Evolutionary conservation across 2,888 invertebrate genomes (phyloP), one percentile per base, ranked within the genome.

Genomic region (Invenusta paracnida): DNA sequence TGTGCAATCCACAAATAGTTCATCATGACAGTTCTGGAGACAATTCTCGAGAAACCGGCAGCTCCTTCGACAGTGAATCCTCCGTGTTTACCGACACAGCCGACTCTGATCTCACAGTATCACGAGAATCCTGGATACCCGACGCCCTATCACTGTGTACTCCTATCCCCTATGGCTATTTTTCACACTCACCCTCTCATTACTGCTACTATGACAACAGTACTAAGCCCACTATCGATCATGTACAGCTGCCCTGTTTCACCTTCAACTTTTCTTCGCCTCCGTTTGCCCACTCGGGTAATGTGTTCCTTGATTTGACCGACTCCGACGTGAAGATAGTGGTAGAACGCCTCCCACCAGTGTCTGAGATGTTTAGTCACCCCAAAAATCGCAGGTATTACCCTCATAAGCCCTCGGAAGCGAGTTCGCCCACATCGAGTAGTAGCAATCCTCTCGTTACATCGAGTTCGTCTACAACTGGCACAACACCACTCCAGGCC

Each of bases 281-380:
- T 2, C 5, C 73, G 23, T 73, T 73, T 23, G 11, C 73, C 73
- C 27, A 73, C 25, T 73, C 73, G 2, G 23, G 27, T 23, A 73
- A 73, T 73, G 73, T 73, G 73, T 73, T 73, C 23, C 73, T 73
- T 73, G 73, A 73, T 73, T 23, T 73, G 11, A 73, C 73, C 25
- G 73, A 23, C 2, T 23, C 73, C 17, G 73, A 73, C 23, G 73
- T 73, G 11, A 25, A 73, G 25, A 73, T 73, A 2, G 2, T 13
- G 2, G 73, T 73, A 23, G 73, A 73, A 23, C 73, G 73, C 2
- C 27, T 73, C 2, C 73, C 73, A 5, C 73, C 73, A 13, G 25
- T 73, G 2, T 25, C 11, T 23, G 73, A 73, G 2, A 5, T 23
- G 2, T 5, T 73, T 2, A 25, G 73, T 25, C n/a, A n/a, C n/a